phyloP scores from a whole-genome alignment of 2,113 vertebrate species.

The Hydrochoerus hydrochaeris region DNA sequence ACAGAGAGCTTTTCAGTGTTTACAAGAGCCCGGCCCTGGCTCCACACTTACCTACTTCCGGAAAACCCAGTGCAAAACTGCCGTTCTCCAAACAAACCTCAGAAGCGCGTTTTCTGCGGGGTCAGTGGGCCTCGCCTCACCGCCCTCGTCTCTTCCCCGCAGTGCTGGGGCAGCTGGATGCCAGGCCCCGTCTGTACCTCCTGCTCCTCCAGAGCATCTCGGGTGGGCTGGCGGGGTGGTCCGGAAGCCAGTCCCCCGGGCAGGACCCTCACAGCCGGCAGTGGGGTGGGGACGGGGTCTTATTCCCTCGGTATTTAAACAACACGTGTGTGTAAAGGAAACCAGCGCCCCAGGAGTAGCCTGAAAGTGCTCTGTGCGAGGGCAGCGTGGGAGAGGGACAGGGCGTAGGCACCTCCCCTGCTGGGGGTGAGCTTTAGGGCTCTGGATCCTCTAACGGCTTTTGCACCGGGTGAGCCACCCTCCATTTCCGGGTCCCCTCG shows the following conservation, averaged over 20 bases:
- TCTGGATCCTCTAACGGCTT: accelerated
- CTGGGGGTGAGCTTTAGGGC: not conserved
- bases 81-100: not conserved
- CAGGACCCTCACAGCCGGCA: accelerated
- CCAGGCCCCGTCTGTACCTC: not conserved
- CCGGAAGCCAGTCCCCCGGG: not conserved
- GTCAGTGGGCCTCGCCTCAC: not conserved
- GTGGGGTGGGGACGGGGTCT: not conserved
- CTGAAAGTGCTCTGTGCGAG: accelerated
- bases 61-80: not conserved
- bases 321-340: not conserved
- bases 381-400: accelerated
- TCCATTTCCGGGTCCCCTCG: accelerated
- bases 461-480: too few species aligned
- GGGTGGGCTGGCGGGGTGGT: too few species aligned
- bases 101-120: not conserved
- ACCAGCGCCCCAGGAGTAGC: not conserved
- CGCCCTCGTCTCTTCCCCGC: not conserved
- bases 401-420: accelerated
- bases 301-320: accelerated
- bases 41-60: not conserved
- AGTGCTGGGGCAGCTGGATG: not conserved
- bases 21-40: not conserved
- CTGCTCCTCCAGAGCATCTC: accelerated
- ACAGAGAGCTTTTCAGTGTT: not conserved